Conservation (phyloP, 2,797 vertebrate genomes). For the Amblyraja radiata region DNA sequence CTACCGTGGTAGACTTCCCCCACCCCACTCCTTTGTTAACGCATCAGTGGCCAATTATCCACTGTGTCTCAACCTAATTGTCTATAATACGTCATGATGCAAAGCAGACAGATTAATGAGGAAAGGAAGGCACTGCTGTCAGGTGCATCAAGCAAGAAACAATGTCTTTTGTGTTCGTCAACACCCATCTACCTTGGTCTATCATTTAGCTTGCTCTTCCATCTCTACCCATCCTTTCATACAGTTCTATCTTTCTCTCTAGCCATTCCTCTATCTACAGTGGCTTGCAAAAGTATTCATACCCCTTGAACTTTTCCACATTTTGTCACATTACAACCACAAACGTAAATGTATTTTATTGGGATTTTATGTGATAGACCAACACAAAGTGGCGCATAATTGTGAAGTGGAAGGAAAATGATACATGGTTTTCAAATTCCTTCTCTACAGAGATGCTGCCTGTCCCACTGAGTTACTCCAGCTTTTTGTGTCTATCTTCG, state of each 20-base stretch:
- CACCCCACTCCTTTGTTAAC: not conserved
- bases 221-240: slow-evolving; percentile 23
- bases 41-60: slow-evolving; percentile 23
- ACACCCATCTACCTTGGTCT: not conserved
- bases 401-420: too few species aligned
- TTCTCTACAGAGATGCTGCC: too few species aligned
- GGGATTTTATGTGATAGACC: too few species aligned
- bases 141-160: slow-evolving; percentile 11
- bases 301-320: too few species aligned
- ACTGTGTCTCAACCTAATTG: not conserved
- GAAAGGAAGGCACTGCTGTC: not conserved
- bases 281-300: too few species aligned
- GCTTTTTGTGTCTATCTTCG: too few species aligned
- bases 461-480: too few species aligned
- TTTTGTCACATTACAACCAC: too few species aligned
- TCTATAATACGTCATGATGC: not conserved
- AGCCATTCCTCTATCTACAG: not conserved
- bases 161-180: not conserved
- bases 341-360: too few species aligned
- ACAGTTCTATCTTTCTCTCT: not conserved
- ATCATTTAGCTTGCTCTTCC: slow-evolving; percentile 22
- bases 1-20: not conserved
- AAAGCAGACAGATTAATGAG: slow-evolving; percentile 32
- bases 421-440: too few species aligned
- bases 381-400: too few species aligned